A percentile compares a stretch with the other conserved stretches of the same genome.
Evolutionary conservation across 2,888 invertebrate species (phyloP).

Genomic region (Oligia latruncula): DNA sequence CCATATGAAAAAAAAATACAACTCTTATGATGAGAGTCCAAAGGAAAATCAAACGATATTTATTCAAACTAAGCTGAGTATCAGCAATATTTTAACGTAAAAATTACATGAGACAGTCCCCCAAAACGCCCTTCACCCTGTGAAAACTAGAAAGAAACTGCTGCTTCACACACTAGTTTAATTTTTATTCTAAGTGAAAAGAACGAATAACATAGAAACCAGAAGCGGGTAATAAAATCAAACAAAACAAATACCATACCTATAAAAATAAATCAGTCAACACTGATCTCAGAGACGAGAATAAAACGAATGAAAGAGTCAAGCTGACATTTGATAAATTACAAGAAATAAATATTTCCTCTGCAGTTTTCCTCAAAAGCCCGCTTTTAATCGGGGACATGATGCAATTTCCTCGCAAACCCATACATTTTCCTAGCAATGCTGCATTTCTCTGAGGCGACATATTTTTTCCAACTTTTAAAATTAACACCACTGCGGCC

Average conservation of each 20-base stretch:
- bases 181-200: not conserved
- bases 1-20: not conserved
- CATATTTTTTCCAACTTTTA: conserved; percentile 65
- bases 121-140: not conserved
- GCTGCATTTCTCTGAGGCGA: conserved; percentile 49
- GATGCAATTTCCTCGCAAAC: conserved; percentile 54
- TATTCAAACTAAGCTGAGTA: not conserved
- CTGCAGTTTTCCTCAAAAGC: conserved; percentile 53
- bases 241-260: conserved; percentile 16
- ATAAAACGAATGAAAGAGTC: conserved; percentile 43
- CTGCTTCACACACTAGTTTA: not conserved
- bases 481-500: conserved; percentile 68
- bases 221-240: conserved; percentile 3
- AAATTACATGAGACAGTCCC: not conserved
- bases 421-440: conserved; percentile 57
- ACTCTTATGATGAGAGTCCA: not conserved
- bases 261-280: conserved; percentile 28
- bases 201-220: not conserved
- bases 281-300: conserved; percentile 38
- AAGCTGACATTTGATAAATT: conserved; percentile 63
- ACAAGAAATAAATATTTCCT: conserved; percentile 59
- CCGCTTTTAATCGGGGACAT: conserved; percentile 57
- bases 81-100: not conserved
- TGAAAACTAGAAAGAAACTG: not conserved
- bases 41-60: not conserved